phyloP scores from a whole-genome alignment of 1,140 invertebrate genomes.

The Harpegnathos saltator region DNA sequence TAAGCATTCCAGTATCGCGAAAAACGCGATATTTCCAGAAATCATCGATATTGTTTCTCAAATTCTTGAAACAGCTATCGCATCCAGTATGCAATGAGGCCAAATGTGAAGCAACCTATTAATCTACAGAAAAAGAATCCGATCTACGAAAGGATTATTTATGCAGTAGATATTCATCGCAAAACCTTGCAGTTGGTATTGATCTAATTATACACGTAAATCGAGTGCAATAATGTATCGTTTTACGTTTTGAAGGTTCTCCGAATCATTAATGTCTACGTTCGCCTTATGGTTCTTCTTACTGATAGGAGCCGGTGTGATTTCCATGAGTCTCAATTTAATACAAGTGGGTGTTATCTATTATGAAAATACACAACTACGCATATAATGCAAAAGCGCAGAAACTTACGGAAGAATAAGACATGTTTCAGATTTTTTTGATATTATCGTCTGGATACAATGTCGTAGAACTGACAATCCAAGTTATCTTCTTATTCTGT shows the following conservation, averaged over 20 bases:
- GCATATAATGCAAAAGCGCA: no score
- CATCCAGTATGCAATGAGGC: not conserved
- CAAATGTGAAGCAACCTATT: not conserved
- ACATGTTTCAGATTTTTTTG: not conserved
- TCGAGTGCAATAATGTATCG: no score
- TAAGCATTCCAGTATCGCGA: no score
- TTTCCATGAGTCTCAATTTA: not conserved
- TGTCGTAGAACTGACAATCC: not conserved
- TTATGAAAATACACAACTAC: no score
- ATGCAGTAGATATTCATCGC: not conserved
- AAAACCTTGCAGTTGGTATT: conserved; percentile 9
- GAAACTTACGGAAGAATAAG: no score
- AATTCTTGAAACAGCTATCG: not conserved
- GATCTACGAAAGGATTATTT: not conserved
- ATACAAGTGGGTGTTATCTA: not conserved
- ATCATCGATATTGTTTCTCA: not conserved
- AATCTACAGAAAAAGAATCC: not conserved
- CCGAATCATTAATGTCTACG: not conserved
- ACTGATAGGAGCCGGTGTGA: not conserved
- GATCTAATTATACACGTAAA: no score
- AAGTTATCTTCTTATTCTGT: not conserved
- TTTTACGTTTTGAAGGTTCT: conserved; percentile 7
- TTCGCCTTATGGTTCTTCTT: not conserved
- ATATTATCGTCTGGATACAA: not conserved
- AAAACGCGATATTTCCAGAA: not conserved